Conservation (phyloP, 2,113 vertebrate species). For the Ptilonorhynchus violaceus region DNA sequence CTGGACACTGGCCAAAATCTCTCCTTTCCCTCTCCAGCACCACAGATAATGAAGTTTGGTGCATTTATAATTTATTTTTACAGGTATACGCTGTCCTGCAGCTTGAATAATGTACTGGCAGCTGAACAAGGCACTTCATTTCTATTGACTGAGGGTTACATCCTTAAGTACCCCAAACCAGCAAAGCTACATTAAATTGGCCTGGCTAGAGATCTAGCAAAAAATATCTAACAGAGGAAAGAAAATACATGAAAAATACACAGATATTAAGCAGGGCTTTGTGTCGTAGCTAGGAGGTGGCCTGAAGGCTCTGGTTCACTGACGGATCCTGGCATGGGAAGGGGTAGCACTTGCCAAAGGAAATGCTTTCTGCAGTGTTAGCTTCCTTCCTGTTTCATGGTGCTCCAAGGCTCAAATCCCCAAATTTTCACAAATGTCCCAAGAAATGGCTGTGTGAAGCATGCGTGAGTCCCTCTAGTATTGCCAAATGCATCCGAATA, state of each 20-base stretch:
- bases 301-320: neutral
- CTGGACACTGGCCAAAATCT: accelerated
- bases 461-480: neutral
- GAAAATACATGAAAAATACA: neutral
- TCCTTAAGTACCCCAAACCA: neutral
- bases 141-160: neutral
- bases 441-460: neutral
- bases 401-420: neutral
- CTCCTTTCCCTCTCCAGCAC: neutral
- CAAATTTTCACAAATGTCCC: neutral
- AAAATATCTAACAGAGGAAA: neutral
- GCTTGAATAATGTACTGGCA: neutral
- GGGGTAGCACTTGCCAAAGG: neutral
- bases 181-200: neutral
- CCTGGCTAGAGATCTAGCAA: neutral
- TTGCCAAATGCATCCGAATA: neutral
- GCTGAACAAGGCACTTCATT: neutral
- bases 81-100: neutral
- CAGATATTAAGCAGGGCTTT: neutral
- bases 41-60: neutral
- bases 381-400: neutral
- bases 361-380: neutral
- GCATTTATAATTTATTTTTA: neutral
- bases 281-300: neutral
- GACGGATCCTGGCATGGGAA: neutral